A percentile compares a stretch with the other conserved stretches of the same genome.
Conservation (phyloP, 2,888 invertebrate species). For the Marronus borbonicus region DNA sequence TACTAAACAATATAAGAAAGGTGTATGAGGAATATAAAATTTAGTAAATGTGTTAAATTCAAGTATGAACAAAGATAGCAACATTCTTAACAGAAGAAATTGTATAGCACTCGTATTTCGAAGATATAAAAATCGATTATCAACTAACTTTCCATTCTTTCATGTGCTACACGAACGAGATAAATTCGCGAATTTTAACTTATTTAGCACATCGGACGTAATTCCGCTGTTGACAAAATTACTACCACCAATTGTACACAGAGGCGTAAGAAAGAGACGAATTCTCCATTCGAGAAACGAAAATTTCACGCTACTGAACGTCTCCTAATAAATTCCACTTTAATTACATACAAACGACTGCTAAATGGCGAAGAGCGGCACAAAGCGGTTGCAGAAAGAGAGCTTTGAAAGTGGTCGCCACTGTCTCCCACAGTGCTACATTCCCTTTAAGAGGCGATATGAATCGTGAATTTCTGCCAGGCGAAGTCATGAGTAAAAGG, state of each 20-base stretch:
- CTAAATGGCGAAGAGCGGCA: slow-evolving; percentile 44
- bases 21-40: too few relatives aligned
- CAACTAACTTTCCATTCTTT: neutral
- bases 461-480: slow-evolving; percentile 38
- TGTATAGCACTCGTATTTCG: neutral
- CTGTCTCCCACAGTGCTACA: slow-evolving; percentile 35
- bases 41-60: too few relatives aligned
- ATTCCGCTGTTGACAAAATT: slow-evolving; percentile 30
- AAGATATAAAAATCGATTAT: neutral
- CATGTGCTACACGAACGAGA: neutral
- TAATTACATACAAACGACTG: slow-evolving; percentile 50
- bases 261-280: slow-evolving; percentile 28
- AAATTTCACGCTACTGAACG: slow-evolving; percentile 46
- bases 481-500: slow-evolving; percentile 27
- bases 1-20: too few relatives aligned
- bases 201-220: slow-evolving; percentile 26
- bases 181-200: slow-evolving; percentile 7
- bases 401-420: slow-evolving; percentile 41
- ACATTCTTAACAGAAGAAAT: too few relatives aligned
- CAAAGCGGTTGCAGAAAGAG: slow-evolving; percentile 36
- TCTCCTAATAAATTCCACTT: slow-evolving; percentile 47
- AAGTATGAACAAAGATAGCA: too few relatives aligned
- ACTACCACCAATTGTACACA: slow-evolving; percentile 37
- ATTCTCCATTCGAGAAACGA: slow-evolving; percentile 36
- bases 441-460: slow-evolving; percentile 46